Percentiles rank a stretch among this genome's conserved stretches.
Evolutionary conservation across 2,888 invertebrate species (phyloP).

Genomic region (Oeneis ivallda): DNA sequence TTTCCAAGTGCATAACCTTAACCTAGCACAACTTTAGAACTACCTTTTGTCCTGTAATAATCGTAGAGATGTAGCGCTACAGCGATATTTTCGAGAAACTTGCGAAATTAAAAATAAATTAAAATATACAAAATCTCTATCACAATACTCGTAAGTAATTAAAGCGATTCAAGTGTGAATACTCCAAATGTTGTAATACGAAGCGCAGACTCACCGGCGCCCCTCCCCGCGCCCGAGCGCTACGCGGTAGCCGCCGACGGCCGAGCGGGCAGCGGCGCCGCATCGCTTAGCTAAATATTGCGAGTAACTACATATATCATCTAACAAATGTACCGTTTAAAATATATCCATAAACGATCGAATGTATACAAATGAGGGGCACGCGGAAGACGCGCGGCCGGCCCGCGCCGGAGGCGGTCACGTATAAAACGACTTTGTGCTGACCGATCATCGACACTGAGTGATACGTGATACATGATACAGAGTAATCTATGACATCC

Average conservation of each 20-base stretch:
- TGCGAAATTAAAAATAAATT: slow-evolving; percentile 82
- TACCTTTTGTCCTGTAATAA: slow-evolving; percentile 68
- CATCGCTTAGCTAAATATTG: slow-evolving; percentile 73
- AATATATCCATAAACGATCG: slow-evolving; percentile 65
- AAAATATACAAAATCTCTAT: slow-evolving; percentile 82
- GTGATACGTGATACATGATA: slow-evolving; percentile 39
- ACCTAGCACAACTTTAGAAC: slow-evolving; percentile 75
- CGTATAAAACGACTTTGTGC: slow-evolving; percentile 67
- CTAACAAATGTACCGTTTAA: slow-evolving; percentile 64
- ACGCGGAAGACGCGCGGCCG: slow-evolving; percentile 52
- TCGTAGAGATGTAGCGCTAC: slow-evolving; percentile 76
- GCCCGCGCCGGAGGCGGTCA: slow-evolving; percentile 46
- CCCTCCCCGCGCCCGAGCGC: slow-evolving; percentile 38
- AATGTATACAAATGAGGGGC: slow-evolving; percentile 63
- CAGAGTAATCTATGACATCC: slow-evolving; percentile 51
- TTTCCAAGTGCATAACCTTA: slow-evolving; percentile 69
- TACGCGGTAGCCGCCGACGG: slow-evolving; percentile 48
- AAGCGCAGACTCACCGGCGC: slow-evolving; percentile 55
- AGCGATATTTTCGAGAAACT: slow-evolving; percentile 67
- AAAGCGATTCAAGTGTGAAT: slow-evolving; percentile 81
- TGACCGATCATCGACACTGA: slow-evolving; percentile 50
- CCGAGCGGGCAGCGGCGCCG: slow-evolving; percentile 48
- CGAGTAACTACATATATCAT: slow-evolving; percentile 74
- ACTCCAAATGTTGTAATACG: slow-evolving; percentile 75
- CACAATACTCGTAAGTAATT: slow-evolving; percentile 83